Base-by-base conservation (phyloP, 2,113 vertebrate genomes). In the Pholis gunnellus region DNA sequence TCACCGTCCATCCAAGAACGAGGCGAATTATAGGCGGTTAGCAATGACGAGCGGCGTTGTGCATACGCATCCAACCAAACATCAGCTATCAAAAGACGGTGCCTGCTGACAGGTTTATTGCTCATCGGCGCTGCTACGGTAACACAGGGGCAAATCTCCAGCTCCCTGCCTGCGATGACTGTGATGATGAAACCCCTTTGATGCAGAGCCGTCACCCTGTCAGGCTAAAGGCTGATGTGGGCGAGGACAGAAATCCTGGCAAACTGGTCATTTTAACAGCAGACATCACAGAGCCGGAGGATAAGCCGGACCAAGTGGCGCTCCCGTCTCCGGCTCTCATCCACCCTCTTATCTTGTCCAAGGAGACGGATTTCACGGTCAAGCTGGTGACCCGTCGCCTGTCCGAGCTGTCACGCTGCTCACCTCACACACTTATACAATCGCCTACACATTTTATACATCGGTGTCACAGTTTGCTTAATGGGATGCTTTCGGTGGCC, bases 251-350 rank as follows among this genome's bases (percentile, higher is more conserved):
- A 86, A 85, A 84, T 68, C 36, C 38, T 0, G n/a, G 42, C n/a
- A 42, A 89, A 77, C 75, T 70, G 73, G 75, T 72, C 69, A 81
- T 90, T 90, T 86, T 87, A 90, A 76, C 74, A 40, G 50, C 46
- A 56, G 67, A 84, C 75, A 80, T 69, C 59, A 77, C 50, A 75
- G 59, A 79, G 77, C 20, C 50, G 0, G 52, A 61, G 75, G 75
- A 81, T 64, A 83, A 65, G 73, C 34, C 61, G 38, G 69, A 75
- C 20, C 44, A 44, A 76, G 79, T 38, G 44, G 60, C 69, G 69
- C 78, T 76, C 61, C 71, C 36, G 66, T 85, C 79, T 69, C 69
- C 46, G 1, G 63, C 77, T 78, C 78, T n/a, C n/a, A 15, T 78
- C 73, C 40, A 27, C 18, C 34, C 50, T 38, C 64, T 83, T 76